phyloP scores from a whole-genome alignment of 1,140 invertebrate genomes.

The Batillaria attramentaria region DNA sequence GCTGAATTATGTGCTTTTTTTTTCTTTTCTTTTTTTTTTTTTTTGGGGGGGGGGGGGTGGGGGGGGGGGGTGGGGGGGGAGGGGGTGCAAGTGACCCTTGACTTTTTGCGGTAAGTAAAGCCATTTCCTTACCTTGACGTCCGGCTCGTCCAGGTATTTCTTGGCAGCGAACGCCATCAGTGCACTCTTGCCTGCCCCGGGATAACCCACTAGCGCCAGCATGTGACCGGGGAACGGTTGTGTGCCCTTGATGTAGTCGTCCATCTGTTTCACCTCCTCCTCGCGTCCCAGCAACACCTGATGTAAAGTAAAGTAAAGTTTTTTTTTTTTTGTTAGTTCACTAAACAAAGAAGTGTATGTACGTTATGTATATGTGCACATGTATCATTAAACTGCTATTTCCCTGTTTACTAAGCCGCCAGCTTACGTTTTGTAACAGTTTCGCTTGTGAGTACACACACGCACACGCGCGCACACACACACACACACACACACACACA shows the following conservation, averaged over 20 bases:
- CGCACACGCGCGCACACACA: too few species aligned
- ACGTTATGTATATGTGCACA: too few species aligned
- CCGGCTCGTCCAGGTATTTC: constrained; percentile 27
- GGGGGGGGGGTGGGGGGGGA: neutral
- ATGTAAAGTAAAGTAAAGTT: too few species aligned
- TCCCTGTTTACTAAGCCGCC: too few species aligned
- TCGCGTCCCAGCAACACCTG: constrained; percentile 53
- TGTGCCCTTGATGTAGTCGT: constrained; percentile 32
- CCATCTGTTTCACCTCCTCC: constrained; percentile 29
- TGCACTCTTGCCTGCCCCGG: constrained; percentile 53
- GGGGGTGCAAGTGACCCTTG: too few species aligned
- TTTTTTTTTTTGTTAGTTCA: too few species aligned
- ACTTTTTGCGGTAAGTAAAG: too few species aligned
- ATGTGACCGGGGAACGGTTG: neutral
- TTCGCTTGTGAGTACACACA: too few species aligned
- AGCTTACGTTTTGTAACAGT: too few species aligned
- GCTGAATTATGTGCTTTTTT: neutral
- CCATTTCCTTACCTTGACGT: constrained; percentile 47
- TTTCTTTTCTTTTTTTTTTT: neutral
- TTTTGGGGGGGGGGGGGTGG: neutral
- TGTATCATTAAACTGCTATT: too few species aligned
- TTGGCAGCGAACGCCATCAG: constrained; percentile 43
- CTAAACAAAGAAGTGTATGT: too few species aligned
- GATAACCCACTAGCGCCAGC: constrained; percentile 43
- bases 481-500: too few species aligned